Conservation (phyloP, 2,888 invertebrate genomes). For the Andrena fulva region DNA sequence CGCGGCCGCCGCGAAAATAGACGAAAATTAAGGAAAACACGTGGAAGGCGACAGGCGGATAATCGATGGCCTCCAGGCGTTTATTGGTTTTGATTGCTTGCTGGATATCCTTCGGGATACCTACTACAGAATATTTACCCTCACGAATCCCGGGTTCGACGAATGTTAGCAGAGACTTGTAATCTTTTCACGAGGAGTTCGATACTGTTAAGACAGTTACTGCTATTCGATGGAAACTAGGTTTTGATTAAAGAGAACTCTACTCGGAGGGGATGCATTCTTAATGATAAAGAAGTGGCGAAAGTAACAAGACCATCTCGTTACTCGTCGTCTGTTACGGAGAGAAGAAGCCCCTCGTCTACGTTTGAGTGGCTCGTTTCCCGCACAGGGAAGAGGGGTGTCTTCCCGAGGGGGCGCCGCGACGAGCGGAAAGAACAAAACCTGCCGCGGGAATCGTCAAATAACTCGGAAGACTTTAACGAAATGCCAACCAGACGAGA, state of each 20-base stretch:
- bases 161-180: too few species aligned
- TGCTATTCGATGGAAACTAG: neutral
- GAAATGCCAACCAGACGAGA: slow-evolving; percentile 36
- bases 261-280: slow-evolving; percentile 8
- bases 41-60: slow-evolving; percentile 22
- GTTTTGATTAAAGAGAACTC: slow-evolving; percentile 7
- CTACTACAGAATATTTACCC: neutral
- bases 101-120: neutral
- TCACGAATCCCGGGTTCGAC: too few species aligned
- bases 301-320: slow-evolving; percentile 72
- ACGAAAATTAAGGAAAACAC: slow-evolving; percentile 61
- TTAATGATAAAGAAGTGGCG: slow-evolving; percentile 48
- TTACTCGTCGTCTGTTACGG: slow-evolving; percentile 73
- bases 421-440: slow-evolving; percentile 51
- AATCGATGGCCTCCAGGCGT: slow-evolving; percentile 27
- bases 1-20: slow-evolving; percentile 38
- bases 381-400: slow-evolving; percentile 37
- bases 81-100: slow-evolving; percentile 7
- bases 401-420: slow-evolving; percentile 47
- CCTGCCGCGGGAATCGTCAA: slow-evolving; percentile 47
- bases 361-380: slow-evolving; percentile 74
- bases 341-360: slow-evolving; percentile 73
- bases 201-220: neutral
- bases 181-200: too few species aligned
- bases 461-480: slow-evolving; percentile 56